A percentile compares a stretch with the other conserved stretches of the same genome.
These are phyloP conservation scores for Carassius auratus DNA, from an alignment of 2,113 vertebrate genomes.

Conservation along the genomic window DNA sequence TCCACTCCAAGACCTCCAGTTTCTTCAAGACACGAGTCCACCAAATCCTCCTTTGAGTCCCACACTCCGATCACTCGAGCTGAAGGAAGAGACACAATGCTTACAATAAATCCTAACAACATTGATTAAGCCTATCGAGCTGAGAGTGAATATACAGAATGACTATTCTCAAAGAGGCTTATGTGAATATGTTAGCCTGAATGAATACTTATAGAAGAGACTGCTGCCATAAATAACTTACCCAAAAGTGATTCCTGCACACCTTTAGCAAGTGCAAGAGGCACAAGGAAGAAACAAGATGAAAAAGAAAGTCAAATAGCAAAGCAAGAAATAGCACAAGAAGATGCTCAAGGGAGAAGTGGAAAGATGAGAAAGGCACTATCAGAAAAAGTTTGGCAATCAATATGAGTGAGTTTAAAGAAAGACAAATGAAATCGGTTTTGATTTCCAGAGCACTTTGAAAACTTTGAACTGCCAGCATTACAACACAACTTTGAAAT, in stretches of 20 bases:
- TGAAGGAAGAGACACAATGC: constrained; percentile 63
- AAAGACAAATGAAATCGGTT: constrained; percentile 16
- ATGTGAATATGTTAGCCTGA: not conserved
- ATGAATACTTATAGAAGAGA: not conserved
- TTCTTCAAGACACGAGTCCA: constrained; percentile 89
- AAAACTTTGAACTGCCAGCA: not conserved
- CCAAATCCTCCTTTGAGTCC: constrained; percentile 78
- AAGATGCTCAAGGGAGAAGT: constrained; percentile 16
- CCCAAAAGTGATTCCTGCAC: constrained; percentile 74
- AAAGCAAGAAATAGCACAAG: not conserved
- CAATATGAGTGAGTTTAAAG: not conserved
- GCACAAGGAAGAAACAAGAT: not conserved
- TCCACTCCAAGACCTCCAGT: constrained; percentile 93
- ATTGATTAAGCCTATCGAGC: not conserved
- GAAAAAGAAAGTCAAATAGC: constrained; percentile 1
- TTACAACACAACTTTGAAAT: not conserved
- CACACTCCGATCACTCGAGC: constrained; percentile 85
- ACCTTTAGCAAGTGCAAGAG: constrained; percentile 64
- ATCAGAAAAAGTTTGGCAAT: not conserved
- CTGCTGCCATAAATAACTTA: constrained; percentile 60
- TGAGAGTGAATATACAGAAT: not conserved
- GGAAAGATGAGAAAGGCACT: constrained; percentile 10
- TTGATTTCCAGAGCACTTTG: not conserved
- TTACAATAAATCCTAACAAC: not conserved
- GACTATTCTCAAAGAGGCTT: not conserved